A percentile compares a stretch with the other conserved stretches of the same genome.
Conservation (phyloP, 2,888 invertebrate genomes). For the Ennomos fuscantarius region DNA sequence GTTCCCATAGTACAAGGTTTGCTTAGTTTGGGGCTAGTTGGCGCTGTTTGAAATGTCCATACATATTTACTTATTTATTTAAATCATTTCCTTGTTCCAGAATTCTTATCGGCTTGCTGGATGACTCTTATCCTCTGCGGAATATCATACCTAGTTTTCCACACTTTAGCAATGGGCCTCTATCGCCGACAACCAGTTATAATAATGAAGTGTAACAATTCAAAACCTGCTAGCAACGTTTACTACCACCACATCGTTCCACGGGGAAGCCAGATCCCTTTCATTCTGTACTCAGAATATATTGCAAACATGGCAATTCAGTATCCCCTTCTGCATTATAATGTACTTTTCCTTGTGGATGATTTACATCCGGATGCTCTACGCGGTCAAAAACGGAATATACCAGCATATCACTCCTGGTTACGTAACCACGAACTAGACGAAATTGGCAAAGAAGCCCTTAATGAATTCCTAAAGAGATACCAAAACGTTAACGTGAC, state of each 20-base stretch:
- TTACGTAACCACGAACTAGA: constrained; percentile 44
- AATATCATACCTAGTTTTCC: constrained; percentile 69
- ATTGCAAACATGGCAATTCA: constrained; percentile 60
- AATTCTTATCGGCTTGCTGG: constrained; percentile 74
- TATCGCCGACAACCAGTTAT: constrained; percentile 60
- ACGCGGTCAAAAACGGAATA: constrained; percentile 47
- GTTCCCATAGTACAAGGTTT: no score
- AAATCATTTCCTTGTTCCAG: constrained; percentile 56
- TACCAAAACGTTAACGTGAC: constrained; percentile 74
- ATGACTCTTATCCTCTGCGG: constrained; percentile 69
- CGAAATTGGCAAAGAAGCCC: constrained; percentile 51
- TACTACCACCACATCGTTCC: constrained; percentile 66
- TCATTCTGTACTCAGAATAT: constrained; percentile 60
- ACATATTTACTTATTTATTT: no score
- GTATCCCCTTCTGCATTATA: constrained; percentile 63
- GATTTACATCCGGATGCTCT: constrained; percentile 53
- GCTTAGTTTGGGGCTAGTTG: no score
- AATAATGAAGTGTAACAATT: constrained; percentile 56
- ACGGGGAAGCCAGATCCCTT: constrained; percentile 51
- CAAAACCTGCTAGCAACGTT: constrained; percentile 61
- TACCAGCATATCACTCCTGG: constrained; percentile 41
- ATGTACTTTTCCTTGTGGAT: constrained; percentile 69
- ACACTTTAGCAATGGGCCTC: constrained; percentile 62
- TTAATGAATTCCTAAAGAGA: constrained; percentile 58
- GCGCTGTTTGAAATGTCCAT: no score